Base-by-base conservation (phyloP, 2,888 invertebrate species). In the Drosophila mulleri region DNA sequence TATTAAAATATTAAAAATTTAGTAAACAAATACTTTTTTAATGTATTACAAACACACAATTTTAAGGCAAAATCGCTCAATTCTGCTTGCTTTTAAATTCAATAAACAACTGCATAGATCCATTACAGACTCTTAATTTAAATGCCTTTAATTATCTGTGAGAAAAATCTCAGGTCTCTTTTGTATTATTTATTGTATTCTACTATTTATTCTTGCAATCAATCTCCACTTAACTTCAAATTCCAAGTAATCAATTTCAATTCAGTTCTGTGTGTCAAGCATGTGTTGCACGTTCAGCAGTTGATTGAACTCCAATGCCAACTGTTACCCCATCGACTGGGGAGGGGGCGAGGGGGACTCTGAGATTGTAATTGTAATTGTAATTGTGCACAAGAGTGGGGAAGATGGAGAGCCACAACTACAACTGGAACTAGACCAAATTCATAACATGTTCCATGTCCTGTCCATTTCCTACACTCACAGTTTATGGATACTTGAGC, bases 401-500 rank as follows among this genome's bases (percentile, higher is more conserved):
- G n/a, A 4, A 37, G 37, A 5, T 6, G 14, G 1, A 16, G 9
- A 20, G 39, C 9, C 23, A 8, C 3, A 50, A 20, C 12, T 18
- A 12, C 3, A 50, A 20, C 12, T 18, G 3, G 41, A 54, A 63
- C 44, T 61, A 58, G 35, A 56, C 16, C 26, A 26, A 63, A 50
- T 63, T 47, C 35, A 59, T n/a, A 39, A 48, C 11, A 37, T 56
- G 35, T 7, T 58, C 20, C 41, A 54, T 44, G 23, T 44, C 35
- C 54, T 16, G 23, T 18, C 23, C 44, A 42, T 16, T 26, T 47
- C 37, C 5, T 8, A 20, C 45, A 29, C 16, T 54, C 47, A 20
- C 26, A 65, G 53, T 35, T 62, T 56, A 77, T 77, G 59, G 23
- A 57, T 47, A 65, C 80, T 82, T 78, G 52, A 60, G 69, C 54